Evolutionary conservation across 2,113 vertebrate species (phyloP).

Genomic region (Cebus imitator): DNA sequence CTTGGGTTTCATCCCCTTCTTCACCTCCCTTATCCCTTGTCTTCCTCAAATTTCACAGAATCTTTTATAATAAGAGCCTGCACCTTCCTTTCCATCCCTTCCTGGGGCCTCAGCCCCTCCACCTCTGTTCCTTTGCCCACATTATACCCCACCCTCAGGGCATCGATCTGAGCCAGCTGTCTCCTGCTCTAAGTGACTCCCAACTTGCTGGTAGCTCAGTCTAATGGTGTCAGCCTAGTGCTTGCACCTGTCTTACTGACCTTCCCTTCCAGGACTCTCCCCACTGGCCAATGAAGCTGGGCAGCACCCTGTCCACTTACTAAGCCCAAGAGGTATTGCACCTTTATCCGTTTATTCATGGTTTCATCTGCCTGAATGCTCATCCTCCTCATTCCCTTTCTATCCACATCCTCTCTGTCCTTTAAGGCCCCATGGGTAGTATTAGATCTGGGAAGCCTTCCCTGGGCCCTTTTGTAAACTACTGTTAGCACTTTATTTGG

Average conservation of each 20-base stretch:
- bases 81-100: background rate
- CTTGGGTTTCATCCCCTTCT: background rate
- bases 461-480: background rate
- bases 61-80: background rate
- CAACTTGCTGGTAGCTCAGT: background rate
- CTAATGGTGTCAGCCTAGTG: background rate
- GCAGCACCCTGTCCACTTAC: background rate
- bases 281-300: background rate
- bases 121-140: background rate
- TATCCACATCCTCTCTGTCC: background rate
- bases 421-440: background rate
- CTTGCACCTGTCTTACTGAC: background rate
- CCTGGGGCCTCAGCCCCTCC: background rate
- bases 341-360: background rate
- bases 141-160: background rate
- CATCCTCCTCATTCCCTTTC: background rate
- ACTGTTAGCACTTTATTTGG: background rate
- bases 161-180: background rate
- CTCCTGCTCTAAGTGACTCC: background rate
- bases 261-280: background rate
- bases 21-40: background rate
- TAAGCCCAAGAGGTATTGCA: fast-evolving
- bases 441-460: too few relatives aligned
- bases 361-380: background rate
- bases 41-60: background rate